Conservation (phyloP, 2,797 vertebrate genomes). For the Rhabdomys pumilio region DNA sequence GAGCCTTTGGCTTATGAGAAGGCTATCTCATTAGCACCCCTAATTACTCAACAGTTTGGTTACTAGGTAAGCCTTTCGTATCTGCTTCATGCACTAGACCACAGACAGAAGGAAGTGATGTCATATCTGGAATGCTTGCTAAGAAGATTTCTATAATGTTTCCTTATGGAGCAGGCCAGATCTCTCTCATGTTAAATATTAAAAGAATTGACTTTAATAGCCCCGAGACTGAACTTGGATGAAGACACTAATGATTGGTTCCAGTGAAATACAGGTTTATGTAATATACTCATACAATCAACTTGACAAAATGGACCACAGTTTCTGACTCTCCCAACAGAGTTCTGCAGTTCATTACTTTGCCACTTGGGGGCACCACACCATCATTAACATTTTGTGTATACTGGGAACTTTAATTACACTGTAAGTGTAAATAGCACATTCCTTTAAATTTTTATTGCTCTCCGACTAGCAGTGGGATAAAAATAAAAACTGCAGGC, state of each 20-base stretch:
- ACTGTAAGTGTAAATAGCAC: rapidly evolving
- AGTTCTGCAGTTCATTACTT: constrained; percentile 70
- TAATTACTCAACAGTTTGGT: neutral
- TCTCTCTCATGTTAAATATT: neutral
- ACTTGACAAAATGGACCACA: neutral
- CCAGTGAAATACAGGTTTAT: neutral
- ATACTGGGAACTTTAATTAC: neutral
- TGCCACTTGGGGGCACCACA: constrained; percentile 85
- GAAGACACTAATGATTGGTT: neutral
- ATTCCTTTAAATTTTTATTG: constrained; percentile 59
- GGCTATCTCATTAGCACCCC: neutral
- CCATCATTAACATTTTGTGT: constrained; percentile 67
- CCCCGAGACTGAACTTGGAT: neutral
- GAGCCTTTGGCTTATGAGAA: constrained; percentile 26
- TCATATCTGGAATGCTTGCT: constrained; percentile 29
- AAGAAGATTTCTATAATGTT: neutral
- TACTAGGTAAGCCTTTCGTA: constrained; percentile 33
- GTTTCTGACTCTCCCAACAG: neutral
- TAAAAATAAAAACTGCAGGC: constrained; percentile 43
- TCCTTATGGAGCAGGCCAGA: neutral
- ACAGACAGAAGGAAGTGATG: neutral
- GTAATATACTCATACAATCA: neutral
- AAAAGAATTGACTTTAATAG: neutral
- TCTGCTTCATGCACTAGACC: neutral
- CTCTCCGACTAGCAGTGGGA: constrained; percentile 14